Conservation (phyloP, 2,113 vertebrate species). For the Struthidea cinerea region DNA sequence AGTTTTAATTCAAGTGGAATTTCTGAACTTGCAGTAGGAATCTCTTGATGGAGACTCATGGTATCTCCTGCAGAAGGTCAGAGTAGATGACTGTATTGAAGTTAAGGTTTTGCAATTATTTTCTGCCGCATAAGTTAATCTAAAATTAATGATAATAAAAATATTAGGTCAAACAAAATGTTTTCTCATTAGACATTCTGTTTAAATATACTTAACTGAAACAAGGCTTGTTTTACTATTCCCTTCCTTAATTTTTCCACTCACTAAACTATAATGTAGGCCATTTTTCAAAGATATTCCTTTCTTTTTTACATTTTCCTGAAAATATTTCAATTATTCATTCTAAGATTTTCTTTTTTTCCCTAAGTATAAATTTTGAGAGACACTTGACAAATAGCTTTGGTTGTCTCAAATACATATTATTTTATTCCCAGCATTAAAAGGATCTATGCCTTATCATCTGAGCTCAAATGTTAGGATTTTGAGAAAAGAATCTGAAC, state of each 20-base stretch:
- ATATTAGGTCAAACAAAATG: background rate
- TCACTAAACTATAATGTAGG: background rate
- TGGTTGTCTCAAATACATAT: background rate
- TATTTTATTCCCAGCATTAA: background rate
- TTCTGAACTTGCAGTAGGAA: background rate
- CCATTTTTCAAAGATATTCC: background rate
- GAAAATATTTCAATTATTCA: background rate
- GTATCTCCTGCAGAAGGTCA: background rate
- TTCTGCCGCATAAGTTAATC: background rate
- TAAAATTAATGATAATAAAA: background rate
- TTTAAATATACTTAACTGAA: background rate
- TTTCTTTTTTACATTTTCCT: background rate
- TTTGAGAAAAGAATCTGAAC: background rate
- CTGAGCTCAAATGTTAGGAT: background rate
- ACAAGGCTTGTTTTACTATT: background rate
- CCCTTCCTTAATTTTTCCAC: background rate
- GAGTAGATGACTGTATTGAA: background rate
- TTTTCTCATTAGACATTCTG: background rate
- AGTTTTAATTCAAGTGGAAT: background rate
- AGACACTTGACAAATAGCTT: background rate
- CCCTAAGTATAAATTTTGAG: background rate
- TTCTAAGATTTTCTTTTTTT: background rate
- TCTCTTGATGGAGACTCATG: background rate
- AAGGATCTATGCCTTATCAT: background rate
- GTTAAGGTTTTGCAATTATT: background rate